Evolutionary conservation across 2,888 invertebrate genomes (phyloP).

Genomic region (Antheraea assamensis): DNA sequence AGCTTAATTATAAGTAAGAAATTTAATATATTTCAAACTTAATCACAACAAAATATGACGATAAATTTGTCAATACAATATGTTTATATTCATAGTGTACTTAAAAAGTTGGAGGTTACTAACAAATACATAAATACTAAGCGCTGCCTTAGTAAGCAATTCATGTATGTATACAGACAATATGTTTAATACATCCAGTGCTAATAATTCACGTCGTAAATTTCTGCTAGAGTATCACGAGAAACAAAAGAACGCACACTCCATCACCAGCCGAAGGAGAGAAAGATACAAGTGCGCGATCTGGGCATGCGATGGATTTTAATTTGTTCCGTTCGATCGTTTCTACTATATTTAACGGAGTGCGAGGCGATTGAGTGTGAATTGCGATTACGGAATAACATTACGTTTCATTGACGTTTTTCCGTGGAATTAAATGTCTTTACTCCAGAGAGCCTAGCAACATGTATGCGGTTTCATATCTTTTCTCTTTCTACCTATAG

Average conservation of each 20-base stretch:
- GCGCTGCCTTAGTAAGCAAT: neutral
- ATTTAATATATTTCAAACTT: neutral
- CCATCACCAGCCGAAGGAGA: constrained; percentile 53
- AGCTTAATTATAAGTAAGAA: neutral
- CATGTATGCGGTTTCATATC: too few relatives aligned
- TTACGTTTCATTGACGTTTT: constrained; percentile 57
- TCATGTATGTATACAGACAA: constrained; percentile 28
- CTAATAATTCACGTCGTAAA: constrained; percentile 26
- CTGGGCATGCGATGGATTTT: constrained; percentile 68
- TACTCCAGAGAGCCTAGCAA: constrained; percentile 28
- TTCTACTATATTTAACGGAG: constrained; percentile 75
- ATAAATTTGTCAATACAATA: neutral
- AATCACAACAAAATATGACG: neutral
- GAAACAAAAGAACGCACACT: constrained; percentile 50
- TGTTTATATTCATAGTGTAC: neutral
- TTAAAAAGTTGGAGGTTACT: too few relatives aligned
- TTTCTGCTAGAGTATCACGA: constrained; percentile 34
- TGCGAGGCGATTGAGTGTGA: constrained; percentile 63
- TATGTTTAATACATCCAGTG: constrained; percentile 35
- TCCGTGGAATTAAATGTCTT: constrained; percentile 55
- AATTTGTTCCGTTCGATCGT: constrained; percentile 80
- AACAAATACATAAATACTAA: neutral
- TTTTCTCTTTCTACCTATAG: too few relatives aligned
- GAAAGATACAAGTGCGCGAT: constrained; percentile 48
- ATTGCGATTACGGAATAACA: constrained; percentile 68